These are phyloP conservation scores for Diaprepes abbreviatus DNA, from an alignment of 2,888 invertebrate genomes.

Conservation along the genomic window DNA sequence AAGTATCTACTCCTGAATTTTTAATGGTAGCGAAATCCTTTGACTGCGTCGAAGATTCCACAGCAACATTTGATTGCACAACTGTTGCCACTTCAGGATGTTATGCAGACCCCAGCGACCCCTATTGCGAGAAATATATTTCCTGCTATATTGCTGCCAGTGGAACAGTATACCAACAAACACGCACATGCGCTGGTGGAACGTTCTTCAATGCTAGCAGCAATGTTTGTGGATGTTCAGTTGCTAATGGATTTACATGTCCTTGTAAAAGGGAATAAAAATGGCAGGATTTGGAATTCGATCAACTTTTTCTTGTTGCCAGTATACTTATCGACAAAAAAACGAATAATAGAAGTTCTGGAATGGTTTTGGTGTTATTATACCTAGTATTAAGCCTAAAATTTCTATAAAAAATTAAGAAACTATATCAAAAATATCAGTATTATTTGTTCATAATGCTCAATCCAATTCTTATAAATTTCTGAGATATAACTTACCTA, in stretches of 20 bases:
- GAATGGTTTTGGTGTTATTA: too few relatives aligned
- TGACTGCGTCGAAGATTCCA: neutral
- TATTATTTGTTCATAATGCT: too few relatives aligned
- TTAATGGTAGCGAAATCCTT: neutral
- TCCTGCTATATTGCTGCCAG: neutral
- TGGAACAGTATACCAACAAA: neutral
- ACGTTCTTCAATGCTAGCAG: conserved; percentile 12
- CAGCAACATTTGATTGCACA: neutral
- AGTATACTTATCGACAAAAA: too few relatives aligned
- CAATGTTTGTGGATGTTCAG: conserved; percentile 6
- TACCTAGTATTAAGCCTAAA: too few relatives aligned
- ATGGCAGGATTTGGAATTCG: too few relatives aligned
- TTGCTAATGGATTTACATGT: neutral
- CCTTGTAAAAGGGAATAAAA: conserved; percentile 2
- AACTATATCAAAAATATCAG: too few relatives aligned
- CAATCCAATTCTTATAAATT: too few relatives aligned
- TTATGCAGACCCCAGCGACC: conserved; percentile 11
- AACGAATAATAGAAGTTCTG: too few relatives aligned
- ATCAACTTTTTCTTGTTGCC: too few relatives aligned
- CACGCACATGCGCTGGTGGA: neutral
- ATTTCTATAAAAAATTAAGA: too few relatives aligned
- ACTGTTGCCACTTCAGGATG: conserved; percentile 2
- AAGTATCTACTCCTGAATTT: neutral
- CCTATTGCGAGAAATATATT: conserved; percentile 7
- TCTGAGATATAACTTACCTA: too few relatives aligned